These are phyloP conservation scores for Lipophrys pholis DNA, from an alignment of 2,113 vertebrate species.

Conservation along the genomic window DNA sequence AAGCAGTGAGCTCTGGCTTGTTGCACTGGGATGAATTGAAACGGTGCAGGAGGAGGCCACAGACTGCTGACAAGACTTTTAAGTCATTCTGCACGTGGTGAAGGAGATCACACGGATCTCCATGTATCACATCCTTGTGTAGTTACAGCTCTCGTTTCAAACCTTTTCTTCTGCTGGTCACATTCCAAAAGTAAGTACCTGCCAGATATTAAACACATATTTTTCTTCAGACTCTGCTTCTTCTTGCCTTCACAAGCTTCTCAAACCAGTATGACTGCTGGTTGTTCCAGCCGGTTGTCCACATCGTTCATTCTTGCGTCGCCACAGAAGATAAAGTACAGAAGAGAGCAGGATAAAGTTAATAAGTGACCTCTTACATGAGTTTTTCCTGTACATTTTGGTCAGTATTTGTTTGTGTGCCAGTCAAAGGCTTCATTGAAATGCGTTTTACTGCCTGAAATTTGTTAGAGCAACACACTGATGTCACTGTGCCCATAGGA, in stretches of 20 bases:
- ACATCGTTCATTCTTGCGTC: background rate
- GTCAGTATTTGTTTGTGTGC: slow-evolving; percentile 25
- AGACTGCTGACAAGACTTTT: background rate
- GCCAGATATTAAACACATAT: slow-evolving; percentile 59
- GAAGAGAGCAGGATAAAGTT: background rate
- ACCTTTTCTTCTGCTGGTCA: slow-evolving; percentile 36
- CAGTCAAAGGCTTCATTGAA: slow-evolving; percentile 8
- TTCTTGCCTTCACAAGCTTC: slow-evolving; percentile 16
- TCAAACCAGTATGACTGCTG: background rate
- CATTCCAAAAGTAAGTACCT: slow-evolving; percentile 62
- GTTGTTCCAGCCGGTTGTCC: background rate
- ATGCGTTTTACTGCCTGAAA: slow-evolving; percentile 7
- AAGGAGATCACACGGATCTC: slow-evolving; percentile 38
- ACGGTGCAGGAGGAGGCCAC: slow-evolving; percentile 18
- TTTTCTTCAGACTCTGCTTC: slow-evolving; percentile 20
- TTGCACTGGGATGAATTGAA: background rate
- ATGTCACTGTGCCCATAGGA: too few species aligned
- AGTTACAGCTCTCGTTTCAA: slow-evolving; percentile 38
- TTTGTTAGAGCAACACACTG: background rate
- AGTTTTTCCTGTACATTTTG: background rate
- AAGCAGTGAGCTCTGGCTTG: slow-evolving; percentile 23
- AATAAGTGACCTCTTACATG: background rate
- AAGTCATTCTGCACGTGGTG: background rate
- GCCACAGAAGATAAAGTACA: background rate
- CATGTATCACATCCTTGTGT: slow-evolving; percentile 22